Base-by-base conservation (phyloP, 2,113 vertebrate species). In the Trematocara macrostoma region DNA sequence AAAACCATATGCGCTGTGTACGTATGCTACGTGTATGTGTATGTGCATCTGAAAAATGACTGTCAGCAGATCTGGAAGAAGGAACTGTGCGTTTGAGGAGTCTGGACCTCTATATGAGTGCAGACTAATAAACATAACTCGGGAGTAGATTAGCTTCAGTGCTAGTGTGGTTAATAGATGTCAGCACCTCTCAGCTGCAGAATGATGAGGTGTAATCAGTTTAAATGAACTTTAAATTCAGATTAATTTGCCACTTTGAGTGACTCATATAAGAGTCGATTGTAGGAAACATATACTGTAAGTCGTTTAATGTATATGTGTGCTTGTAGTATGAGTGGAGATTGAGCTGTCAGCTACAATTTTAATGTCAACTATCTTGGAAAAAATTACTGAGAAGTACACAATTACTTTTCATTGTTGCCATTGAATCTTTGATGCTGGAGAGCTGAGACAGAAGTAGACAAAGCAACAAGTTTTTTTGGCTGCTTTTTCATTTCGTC, bases 51-150 rank as follows among this genome's bases (percentile, higher is more conserved):
- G 83, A 90, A 84, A 89, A 78, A 85, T 76, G 64, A 80, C 82
- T 87, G 88, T 87, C 87, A 88, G 88, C 88, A 89, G 45, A 81
- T 89, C 84, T 9, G 52, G 78, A 89, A 79, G 35, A 80, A 87
- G 80, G 79, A 82, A 90, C 88, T 84, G 59, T 40, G 82, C n/a
- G 14, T 84, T 74, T 82, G 81, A 90, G 84, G 57, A 35, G 80
- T 87, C 59, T 88, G 79, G 82, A 57, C 61, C 47, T 79, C 82
- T 45, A 49, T 59, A 78, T 51, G 57, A 81, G 78, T 71, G 83
- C 88, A 83, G 45, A 83, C 83, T 88, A 89, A 92, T 91, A 88
- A 91, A 94, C 90, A 93, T 38, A 84, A 87, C 49, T 56, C 6
- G 64, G 38, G 76, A 84, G 87, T 61, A 57, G 81, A 84, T 87